These are phyloP conservation scores for Cryptus armator DNA, from an alignment of 2,888 invertebrate species.

Conservation along the genomic window DNA sequence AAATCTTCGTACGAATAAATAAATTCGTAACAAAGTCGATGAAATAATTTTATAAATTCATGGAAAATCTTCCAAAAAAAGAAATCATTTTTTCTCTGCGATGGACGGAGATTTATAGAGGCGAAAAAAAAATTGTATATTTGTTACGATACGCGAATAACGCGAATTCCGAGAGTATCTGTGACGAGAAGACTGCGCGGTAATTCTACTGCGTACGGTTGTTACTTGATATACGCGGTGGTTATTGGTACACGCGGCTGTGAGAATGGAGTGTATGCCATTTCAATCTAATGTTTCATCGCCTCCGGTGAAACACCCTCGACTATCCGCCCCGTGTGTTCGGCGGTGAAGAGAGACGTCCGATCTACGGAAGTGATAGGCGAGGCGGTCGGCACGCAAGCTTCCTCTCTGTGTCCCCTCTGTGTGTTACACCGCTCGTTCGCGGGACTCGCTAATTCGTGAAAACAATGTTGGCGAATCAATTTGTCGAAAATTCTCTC, in stretches of 20 bases:
- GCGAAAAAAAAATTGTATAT: not conserved
- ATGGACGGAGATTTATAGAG: not conserved
- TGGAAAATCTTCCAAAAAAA: too few species aligned
- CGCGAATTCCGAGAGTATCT: not conserved
- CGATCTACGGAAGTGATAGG: constrained; percentile 61
- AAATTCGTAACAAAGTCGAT: not conserved
- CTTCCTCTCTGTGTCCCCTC: constrained; percentile 21
- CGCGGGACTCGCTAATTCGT: constrained; percentile 30
- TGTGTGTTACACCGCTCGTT: constrained; percentile 27
- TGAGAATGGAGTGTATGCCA: constrained; percentile 37
- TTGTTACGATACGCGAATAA: not conserved
- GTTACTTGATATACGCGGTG: not conserved
- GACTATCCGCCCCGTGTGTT: constrained; percentile 5
- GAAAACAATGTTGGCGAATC: constrained; percentile 22
- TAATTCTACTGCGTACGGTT: constrained; percentile 12
- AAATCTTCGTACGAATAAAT: not conserved
- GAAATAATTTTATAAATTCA: not conserved
- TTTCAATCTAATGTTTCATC: constrained; percentile 60
- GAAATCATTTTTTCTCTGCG: not conserved
- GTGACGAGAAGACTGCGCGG: not conserved
- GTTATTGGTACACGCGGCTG: not conserved
- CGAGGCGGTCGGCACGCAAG: constrained; percentile 54
- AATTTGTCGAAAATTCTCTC: constrained; percentile 52
- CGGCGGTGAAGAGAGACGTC: not conserved
- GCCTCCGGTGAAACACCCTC: constrained; percentile 42